Evolutionary conservation across 1,140 invertebrate genomes (phyloP), one percentile per base, ranked within the genome.

Genomic region (Mizuhopecten yessoensis): DNA sequence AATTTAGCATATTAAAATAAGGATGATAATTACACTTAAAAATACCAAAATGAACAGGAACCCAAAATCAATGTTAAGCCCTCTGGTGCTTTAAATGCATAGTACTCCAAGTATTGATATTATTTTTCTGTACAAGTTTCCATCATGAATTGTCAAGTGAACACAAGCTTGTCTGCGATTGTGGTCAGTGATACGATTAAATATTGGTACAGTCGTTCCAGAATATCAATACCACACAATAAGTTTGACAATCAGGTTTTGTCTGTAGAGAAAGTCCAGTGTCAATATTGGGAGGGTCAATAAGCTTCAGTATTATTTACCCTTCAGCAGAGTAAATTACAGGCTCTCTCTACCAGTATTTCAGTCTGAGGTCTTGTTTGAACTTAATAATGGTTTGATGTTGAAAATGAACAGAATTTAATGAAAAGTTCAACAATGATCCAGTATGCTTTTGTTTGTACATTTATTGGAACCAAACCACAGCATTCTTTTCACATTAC

Each of bases 321-420:
- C 17, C 9, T 45, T 17, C 42, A 45, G 29, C 20, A 75, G 45
- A 49, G 57, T 45, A 9, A 45, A 10, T 45, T n/a, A n/a, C 42
- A 45, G 15, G 29, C 9, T 75, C 57, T 3, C n/a, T 75, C 3
- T 45, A 45, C 42, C 57, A 75, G 29, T 75, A 75, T 75, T 17
- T 75, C 57, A 29, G 57, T 75, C 42, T n/a, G n/a, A 45, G 42
- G 42, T 45, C 42, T 29, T 75, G 57, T 75, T 75, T 75, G n/a
- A 75, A 29, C 29, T 75, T 3, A 75, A 75, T 75, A 75, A 29
- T 17, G n/a, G n/a, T 75, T 0, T 9, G 57, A 17, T 11, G 29
- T 75, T 75, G 57, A 75, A 75, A 75, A n/a, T 75, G 57, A 75
- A n/a, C n/a, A n/a, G 23, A 75, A 75, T n/a, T 29, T 29, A 29